These are phyloP conservation scores for Meleagris gallopavo DNA, from an alignment of 2,113 vertebrate species.

Conservation along the genomic window DNA sequence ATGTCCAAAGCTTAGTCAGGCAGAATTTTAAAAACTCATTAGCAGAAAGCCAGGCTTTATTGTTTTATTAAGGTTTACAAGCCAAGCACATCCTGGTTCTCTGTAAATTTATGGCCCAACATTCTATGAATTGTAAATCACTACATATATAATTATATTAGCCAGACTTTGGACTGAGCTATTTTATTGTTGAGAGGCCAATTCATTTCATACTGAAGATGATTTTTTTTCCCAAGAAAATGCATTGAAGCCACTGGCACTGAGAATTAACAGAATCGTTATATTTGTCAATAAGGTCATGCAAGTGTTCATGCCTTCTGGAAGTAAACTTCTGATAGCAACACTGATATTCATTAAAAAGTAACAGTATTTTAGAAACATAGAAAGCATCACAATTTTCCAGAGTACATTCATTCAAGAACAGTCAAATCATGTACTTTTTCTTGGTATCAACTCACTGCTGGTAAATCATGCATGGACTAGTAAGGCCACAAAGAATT, in stretches of 20 bases:
- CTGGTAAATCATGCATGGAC: background rate
- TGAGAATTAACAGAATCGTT: background rate
- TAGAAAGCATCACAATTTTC: background rate
- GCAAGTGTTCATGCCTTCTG: background rate
- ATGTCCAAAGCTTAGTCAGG: background rate
- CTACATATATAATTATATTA: background rate
- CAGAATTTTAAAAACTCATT: conserved; percentile 1
- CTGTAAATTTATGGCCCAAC: conserved; percentile 18
- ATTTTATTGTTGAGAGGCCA: background rate
- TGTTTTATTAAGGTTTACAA: conserved; percentile 36
- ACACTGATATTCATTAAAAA: background rate
- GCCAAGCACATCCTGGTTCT: background rate
- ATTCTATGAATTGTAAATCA: conserved; percentile 22
- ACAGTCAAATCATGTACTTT: background rate
- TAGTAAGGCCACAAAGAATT: background rate
- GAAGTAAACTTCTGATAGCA: conserved; percentile 26
- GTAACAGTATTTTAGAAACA: background rate
- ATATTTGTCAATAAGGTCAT: background rate
- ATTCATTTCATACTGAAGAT: background rate
- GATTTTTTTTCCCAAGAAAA: background rate
- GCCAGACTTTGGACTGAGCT: background rate
- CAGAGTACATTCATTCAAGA: background rate
- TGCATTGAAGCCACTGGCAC: background rate
- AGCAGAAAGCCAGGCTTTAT: background rate
- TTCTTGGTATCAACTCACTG: background rate